A percentile compares a stretch with the other conserved stretches of the same genome.
These are phyloP conservation scores for Melanophora roralis DNA, from an alignment of 2,888 invertebrate species.

Conservation along the genomic window DNA sequence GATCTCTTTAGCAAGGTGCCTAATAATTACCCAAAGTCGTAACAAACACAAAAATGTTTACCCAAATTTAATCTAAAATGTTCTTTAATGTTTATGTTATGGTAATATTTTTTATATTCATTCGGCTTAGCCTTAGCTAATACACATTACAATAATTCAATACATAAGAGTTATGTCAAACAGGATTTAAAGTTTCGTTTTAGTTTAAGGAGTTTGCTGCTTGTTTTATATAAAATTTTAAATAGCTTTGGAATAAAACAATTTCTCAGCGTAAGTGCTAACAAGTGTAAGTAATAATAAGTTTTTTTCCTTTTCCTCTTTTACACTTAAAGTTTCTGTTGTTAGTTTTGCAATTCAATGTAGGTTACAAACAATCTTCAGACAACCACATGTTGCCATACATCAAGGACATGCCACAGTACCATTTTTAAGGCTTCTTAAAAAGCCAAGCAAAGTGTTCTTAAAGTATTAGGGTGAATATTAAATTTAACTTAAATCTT, in stretches of 20 bases:
- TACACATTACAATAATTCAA: not conserved
- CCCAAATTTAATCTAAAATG: slow-evolving; percentile 35
- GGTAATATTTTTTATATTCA: too few species aligned
- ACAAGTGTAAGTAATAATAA: slow-evolving; percentile 40
- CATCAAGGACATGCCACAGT: not conserved
- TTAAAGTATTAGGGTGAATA: not conserved
- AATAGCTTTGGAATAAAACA: slow-evolving; percentile 42
- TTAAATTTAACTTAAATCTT: too few species aligned
- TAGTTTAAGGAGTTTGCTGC: slow-evolving; percentile 32
- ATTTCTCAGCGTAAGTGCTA: slow-evolving; percentile 46
- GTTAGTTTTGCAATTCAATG: slow-evolving; percentile 4
- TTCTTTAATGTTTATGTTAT: too few species aligned
- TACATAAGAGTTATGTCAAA: not conserved
- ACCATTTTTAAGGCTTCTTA: slow-evolving; percentile 46
- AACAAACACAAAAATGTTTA: too few species aligned
- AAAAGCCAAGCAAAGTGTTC: slow-evolving; percentile 4
- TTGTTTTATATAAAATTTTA: slow-evolving; percentile 48
- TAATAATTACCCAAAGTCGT: slow-evolving; percentile 31
- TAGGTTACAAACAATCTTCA: slow-evolving; percentile 21
- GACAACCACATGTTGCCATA: slow-evolving; percentile 33
- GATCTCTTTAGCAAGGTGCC: not conserved
- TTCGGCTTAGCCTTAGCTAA: not conserved
- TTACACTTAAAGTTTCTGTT: not conserved
- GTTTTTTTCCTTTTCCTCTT: not conserved
- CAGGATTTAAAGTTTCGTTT: slow-evolving; percentile 47